phyloP scores from a whole-genome alignment of 2,797 vertebrate genomes.

The Scolopax rusticola region DNA sequence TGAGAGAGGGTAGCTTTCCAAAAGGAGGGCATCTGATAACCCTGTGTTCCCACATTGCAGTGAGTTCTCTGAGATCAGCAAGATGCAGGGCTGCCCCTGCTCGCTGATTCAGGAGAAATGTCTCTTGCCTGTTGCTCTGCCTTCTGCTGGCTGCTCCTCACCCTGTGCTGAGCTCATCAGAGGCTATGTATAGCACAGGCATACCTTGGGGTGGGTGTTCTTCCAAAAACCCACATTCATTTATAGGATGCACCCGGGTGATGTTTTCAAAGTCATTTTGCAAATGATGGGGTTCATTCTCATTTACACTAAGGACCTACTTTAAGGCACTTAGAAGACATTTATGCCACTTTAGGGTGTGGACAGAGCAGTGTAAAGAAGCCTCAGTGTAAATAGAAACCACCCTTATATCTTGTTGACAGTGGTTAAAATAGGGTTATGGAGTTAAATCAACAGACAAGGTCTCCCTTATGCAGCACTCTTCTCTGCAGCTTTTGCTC shows the following conservation, averaged over 20 bases:
- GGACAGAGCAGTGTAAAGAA: conserved; percentile 28
- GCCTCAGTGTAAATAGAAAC: conserved; percentile 51
- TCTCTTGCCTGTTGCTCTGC: background rate
- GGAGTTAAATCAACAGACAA: conserved; percentile 31
- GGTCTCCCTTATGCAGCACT: conserved; percentile 21
- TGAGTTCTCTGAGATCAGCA: background rate
- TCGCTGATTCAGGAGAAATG: background rate
- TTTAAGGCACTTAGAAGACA: conserved; percentile 59
- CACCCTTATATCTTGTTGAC: conserved; percentile 64
- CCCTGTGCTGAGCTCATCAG: background rate
- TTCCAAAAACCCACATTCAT: conserved; percentile 29
- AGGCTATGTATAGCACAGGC: conserved; percentile 14
- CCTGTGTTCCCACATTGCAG: background rate
- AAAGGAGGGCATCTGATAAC: background rate
- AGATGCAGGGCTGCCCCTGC: background rate
- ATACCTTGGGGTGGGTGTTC: conserved; percentile 22
- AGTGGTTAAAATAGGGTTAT: conserved; percentile 60
- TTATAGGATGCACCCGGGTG: background rate
- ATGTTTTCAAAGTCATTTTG: conserved; percentile 19
- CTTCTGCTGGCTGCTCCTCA: background rate
- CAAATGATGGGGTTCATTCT: background rate
- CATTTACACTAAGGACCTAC: conserved; percentile 32
- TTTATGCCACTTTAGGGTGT: conserved; percentile 67
- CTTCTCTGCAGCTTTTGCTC: background rate
- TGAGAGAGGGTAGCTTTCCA: background rate